Evolutionary conservation across 2,888 invertebrate genomes (phyloP).

Genomic region (Craniophora ligustri): DNA sequence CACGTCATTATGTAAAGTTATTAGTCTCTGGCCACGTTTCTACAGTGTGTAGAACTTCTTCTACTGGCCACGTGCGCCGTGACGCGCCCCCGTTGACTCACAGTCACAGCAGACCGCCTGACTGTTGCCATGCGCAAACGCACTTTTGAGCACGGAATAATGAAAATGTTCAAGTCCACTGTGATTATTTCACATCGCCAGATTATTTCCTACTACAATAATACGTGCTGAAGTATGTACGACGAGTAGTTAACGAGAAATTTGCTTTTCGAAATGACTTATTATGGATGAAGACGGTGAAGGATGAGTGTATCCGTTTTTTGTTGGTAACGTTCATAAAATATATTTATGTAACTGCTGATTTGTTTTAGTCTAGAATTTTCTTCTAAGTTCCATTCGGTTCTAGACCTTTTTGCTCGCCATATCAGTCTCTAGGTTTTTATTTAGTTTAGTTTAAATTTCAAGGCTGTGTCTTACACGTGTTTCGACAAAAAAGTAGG

Average conservation of each 20-base stretch:
- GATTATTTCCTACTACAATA: too few relatives aligned
- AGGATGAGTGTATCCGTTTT: neutral
- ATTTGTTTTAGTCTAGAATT: neutral
- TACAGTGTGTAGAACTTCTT: conserved; percentile 22
- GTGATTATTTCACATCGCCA: too few relatives aligned
- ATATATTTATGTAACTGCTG: too few relatives aligned
- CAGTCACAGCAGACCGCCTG: conserved; percentile 36
- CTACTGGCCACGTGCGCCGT: conserved; percentile 40
- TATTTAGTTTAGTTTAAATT: neutral
- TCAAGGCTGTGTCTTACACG: neutral
- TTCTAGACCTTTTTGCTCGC: too few relatives aligned
- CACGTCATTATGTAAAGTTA: conserved; percentile 17
- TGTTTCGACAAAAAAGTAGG: neutral
- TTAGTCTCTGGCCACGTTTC: conserved; percentile 35
- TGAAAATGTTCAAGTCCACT: conserved; percentile 30
- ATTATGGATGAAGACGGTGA: neutral
- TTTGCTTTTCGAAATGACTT: conserved; percentile 9
- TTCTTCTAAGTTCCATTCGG: too few relatives aligned
- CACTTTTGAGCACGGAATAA: conserved; percentile 22
- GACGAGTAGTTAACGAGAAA: conserved; percentile 34
- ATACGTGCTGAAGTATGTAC: conserved; percentile 29
- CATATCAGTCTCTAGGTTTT: too few relatives aligned
- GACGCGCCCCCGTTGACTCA: conserved; percentile 40
- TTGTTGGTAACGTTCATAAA: neutral
- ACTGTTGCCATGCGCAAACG: conserved; percentile 44